Conservation (phyloP, 2,797 vertebrate genomes). For the Sardinella longiceps region DNA sequence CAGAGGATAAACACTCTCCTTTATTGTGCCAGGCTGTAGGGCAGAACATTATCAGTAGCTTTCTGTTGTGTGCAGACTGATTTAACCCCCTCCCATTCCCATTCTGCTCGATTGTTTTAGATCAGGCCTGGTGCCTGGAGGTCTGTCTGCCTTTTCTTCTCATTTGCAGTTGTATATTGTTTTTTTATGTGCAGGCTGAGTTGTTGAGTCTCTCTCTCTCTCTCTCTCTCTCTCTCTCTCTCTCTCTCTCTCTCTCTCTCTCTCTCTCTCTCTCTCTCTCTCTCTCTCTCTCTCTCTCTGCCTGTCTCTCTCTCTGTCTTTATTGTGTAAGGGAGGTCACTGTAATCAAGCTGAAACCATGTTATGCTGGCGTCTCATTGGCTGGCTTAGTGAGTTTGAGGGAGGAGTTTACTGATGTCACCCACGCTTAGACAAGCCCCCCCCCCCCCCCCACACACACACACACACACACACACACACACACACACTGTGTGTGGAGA, state of each 20-base stretch:
- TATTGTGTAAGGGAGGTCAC: slow-evolving; percentile 3
- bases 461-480: not conserved
- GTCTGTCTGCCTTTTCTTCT: slow-evolving; percentile 15
- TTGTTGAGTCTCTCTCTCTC: not conserved
- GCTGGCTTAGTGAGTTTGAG: not conserved
- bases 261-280: slow-evolving; percentile 18
- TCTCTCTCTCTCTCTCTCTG: not conserved
- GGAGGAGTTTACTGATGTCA: not conserved
- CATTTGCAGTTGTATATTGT: slow-evolving; percentile 21
- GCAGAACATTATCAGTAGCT: too few species aligned
- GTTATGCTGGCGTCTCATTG: slow-evolving; percentile 14
- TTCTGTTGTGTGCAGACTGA: too few species aligned
- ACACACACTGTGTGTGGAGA: not conserved
- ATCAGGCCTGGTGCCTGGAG: not conserved
- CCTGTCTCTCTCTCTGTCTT: not conserved
- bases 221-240: not conserved
- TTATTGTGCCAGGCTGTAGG: not conserved
- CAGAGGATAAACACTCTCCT: not conserved
- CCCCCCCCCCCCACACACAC: not conserved
- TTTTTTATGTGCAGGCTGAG: not conserved
- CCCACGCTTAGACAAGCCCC: not conserved
- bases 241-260: too few species aligned
- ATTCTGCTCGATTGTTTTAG: not conserved
- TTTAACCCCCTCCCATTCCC: too few species aligned
- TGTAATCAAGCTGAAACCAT: slow-evolving; percentile 4